Evolutionary conservation across 2,888 invertebrate species (phyloP).

Genomic region (Campopleginae sp.): DNA sequence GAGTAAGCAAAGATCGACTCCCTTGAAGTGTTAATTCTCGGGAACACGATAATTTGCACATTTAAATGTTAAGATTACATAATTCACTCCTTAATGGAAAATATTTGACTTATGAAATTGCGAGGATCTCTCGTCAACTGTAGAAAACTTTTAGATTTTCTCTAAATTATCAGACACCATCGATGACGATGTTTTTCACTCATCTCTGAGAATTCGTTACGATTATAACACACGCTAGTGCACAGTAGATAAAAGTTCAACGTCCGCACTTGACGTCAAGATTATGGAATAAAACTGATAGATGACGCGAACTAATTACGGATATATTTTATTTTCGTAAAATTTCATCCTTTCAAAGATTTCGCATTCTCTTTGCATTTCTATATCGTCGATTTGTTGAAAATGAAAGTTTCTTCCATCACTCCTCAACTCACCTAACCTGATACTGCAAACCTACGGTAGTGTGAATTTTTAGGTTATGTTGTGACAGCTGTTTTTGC

Average conservation of each 20-base stretch:
- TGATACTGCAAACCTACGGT: slow-evolving; percentile 6
- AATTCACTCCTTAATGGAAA: slow-evolving; percentile 6
- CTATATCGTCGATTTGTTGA: not conserved
- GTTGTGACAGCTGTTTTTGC: slow-evolving; percentile 57
- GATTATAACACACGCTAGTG: not conserved
- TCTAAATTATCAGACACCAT: slow-evolving; percentile 11
- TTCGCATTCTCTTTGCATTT: not conserved
- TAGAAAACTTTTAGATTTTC: not conserved
- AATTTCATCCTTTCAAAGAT: slow-evolving; percentile 10
- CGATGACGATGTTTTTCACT: slow-evolving; percentile 8
- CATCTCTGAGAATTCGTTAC: slow-evolving; percentile 9
- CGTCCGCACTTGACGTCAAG: slow-evolving; percentile 7
- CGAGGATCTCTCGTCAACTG: not conserved
- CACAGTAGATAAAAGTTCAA: slow-evolving; percentile 32
- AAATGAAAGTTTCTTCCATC: not conserved
- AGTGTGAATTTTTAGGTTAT: slow-evolving; percentile 48
- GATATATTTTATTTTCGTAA: slow-evolving; percentile 5
- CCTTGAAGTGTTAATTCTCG: slow-evolving; percentile 5
- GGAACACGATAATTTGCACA: not conserved
- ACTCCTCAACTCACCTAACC: not conserved
- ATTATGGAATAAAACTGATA: not conserved
- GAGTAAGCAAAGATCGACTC: not conserved
- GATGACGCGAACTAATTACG: not conserved
- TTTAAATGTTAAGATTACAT: slow-evolving; percentile 47
- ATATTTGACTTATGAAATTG: not conserved